Evolutionary conservation across 2,113 vertebrate genomes (phyloP), one percentile per base, ranked within the genome.

Genomic region (Eira barbara): DNA sequence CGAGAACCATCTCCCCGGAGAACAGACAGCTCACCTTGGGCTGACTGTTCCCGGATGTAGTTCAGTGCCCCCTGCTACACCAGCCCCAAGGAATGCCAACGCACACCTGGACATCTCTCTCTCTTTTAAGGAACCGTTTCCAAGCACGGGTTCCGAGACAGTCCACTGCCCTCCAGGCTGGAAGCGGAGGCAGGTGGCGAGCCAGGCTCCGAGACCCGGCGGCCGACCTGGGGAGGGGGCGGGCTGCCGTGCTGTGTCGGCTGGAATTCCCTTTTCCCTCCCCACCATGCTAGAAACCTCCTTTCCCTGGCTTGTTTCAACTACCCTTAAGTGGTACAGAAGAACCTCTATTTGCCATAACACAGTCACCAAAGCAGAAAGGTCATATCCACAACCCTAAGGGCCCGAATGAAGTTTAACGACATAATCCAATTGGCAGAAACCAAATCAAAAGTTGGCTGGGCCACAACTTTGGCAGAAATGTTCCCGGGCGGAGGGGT

Each of bases 391-490:
- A 90, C 84, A 61, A 84, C 93, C 96, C 31, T 55, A 71, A 95
- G 95, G 95, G 61, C 34, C 95, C 36, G 80, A 65, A 78, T 81
- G 47, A 93, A 82, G 57, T 34, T 96, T 6, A 45, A 4, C 76
- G 84, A 81, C 92, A 67, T 67, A 2, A 92, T 49, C 29, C 57
- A 81, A 67, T 61, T 91, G 97, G 92, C 73, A 97, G 34, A 73
- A 94, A 83, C 36, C 57, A 71, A 73, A 25, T 12, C 52, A 55
- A 36, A 74, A 27, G 18, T 13, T 92, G 96, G 97, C 96, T 73
- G 83, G 96, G 97, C 93, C 59, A 76, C 4, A 91, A 95, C 93
- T 89, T 97, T 98, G 97, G 98, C 97, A 94, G 90, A 94, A 89
- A 93, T 42, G 49, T 92, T 81, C 39, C 85, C n/a, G 15, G 17